Evolutionary conservation across 1,140 invertebrate species (phyloP).

Genomic region (Condylostylus longicornis): DNA sequence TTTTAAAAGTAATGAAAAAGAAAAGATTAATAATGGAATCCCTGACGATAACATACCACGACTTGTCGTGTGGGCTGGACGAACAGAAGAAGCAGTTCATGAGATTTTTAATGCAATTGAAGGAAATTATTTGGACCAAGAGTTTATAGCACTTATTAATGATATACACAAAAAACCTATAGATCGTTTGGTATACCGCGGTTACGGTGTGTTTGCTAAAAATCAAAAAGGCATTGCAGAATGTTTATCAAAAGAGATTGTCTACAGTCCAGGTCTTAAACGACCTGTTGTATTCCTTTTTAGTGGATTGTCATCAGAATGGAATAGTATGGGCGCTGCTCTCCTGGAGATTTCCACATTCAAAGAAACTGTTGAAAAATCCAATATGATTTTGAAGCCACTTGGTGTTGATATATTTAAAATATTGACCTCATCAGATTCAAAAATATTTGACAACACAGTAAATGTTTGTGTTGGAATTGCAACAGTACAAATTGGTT

Average conservation of each 20-base stretch:
- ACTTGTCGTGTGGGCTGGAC: conserved; percentile 39
- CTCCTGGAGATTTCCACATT: conserved; percentile 53
- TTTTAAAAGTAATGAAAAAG: conserved; percentile 40
- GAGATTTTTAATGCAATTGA: conserved; percentile 48
- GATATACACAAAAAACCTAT: conserved; percentile 39
- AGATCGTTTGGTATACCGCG: conserved; percentile 39
- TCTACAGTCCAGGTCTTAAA: conserved; percentile 42
- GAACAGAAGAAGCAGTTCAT: conserved; percentile 48
- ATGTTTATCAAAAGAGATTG: conserved; percentile 32
- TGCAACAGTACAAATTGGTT: conserved; percentile 71
- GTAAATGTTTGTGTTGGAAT: conserved; percentile 83
- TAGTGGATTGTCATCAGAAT: conserved; percentile 83
- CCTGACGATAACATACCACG: conserved; percentile 38
- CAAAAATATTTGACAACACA: conserved; percentile 62
- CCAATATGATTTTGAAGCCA: conserved; percentile 51
- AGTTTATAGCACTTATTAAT: conserved; percentile 40
- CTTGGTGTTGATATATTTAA: conserved; percentile 64
- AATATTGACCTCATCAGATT: conserved; percentile 59
- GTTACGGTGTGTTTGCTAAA: conserved; percentile 38
- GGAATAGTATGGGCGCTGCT: conserved; percentile 63
- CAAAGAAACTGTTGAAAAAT: conserved; percentile 52
- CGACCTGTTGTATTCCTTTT: conserved; percentile 74
- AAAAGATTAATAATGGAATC: conserved; percentile 36
- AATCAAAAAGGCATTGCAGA: conserved; percentile 33
- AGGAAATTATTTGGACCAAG: conserved; percentile 39